Evolutionary conservation across 2,113 vertebrate genomes (phyloP).

Genomic region (Sterrhoptilus dennistouni): DNA sequence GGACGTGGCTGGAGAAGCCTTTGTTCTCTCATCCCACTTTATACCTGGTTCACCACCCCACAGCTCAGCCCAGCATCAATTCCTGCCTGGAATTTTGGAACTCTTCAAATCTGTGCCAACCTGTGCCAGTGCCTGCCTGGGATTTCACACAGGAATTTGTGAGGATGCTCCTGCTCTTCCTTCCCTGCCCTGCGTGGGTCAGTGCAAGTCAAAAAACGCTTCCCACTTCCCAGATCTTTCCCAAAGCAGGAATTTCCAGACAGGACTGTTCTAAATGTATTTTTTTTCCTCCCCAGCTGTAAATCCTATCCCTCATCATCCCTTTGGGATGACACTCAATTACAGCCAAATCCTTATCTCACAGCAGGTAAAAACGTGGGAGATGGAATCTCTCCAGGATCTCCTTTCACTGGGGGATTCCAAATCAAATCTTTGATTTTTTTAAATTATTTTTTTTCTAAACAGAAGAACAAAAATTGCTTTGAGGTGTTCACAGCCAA

Average conservation of each 20-base stretch:
- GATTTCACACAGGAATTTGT: accelerated
- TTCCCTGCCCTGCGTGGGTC: accelerated
- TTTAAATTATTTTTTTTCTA: not conserved
- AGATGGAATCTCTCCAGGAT: not conserved
- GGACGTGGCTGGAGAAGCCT: not conserved
- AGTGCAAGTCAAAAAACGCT: not conserved
- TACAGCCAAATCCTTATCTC: not conserved
- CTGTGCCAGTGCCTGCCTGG: accelerated
- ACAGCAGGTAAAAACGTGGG: not conserved
- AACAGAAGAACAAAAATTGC: not conserved
- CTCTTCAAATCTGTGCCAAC: not conserved
- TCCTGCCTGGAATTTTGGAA: not conserved
- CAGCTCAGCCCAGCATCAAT: accelerated
- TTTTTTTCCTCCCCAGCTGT: not conserved
- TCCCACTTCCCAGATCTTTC: not conserved
- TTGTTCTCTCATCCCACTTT: not conserved
- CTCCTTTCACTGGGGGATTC: not conserved
- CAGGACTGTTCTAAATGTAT: not conserved
- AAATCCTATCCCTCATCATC: not conserved
- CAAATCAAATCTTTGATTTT: not conserved
- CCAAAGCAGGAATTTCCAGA: not conserved
- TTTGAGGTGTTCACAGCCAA: not conserved
- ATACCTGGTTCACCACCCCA: accelerated
- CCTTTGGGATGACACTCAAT: not conserved
- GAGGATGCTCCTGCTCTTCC: not conserved